Evolutionary conservation across 2,888 invertebrate genomes (phyloP), one percentile per base, ranked within the genome.

Genomic region (Plebejus anna): DNA sequence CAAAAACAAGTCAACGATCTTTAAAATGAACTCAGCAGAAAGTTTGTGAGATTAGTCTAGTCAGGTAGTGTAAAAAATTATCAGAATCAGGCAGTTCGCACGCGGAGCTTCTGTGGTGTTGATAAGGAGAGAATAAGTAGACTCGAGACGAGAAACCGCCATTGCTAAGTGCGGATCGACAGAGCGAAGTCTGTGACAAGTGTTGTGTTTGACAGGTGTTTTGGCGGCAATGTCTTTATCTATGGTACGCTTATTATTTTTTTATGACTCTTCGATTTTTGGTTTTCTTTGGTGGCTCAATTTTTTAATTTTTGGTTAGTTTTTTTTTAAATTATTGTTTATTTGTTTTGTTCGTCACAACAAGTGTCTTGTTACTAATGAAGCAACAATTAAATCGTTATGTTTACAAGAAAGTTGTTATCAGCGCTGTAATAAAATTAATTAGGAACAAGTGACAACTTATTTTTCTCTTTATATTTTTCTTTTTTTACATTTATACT

Each of bases 141-240:
- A 32, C 5, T 32, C 66, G 66, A 66, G 66, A 66, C 66, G 32
- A 36, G 5, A 61, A 28, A 3, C 13, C 66, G 66, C 32, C 32
- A 66, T 36, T 66, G 16, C 66, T 36, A 13, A 66, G 66, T 66
- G 4, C 36, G 16, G 32, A 13, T 13, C 66, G 66, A 66, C 11
- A 13, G 51, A 42, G 71, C 75, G 57, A 57, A 75, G 76, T 57
- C 71, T n/a, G 71, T 71, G 71, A 42, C 22, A 13, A 66, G 76
- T 47, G 57, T 70, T 77, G 77, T 77, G 75, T 78, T 42, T 70
- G 78, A 75, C 77, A 77, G 76, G 75, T 75, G 77, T 76, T 75
- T 78, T 79, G 78, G 77, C 76, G 6, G 42, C 70, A 13, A 22
- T 75, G 47, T 75, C 70, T 76, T 42, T 75, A 76, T 76, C 75